These are phyloP conservation scores for Deroplatys truncata DNA, from an alignment of 2,888 invertebrate genomes.

Conservation along the genomic window DNA sequence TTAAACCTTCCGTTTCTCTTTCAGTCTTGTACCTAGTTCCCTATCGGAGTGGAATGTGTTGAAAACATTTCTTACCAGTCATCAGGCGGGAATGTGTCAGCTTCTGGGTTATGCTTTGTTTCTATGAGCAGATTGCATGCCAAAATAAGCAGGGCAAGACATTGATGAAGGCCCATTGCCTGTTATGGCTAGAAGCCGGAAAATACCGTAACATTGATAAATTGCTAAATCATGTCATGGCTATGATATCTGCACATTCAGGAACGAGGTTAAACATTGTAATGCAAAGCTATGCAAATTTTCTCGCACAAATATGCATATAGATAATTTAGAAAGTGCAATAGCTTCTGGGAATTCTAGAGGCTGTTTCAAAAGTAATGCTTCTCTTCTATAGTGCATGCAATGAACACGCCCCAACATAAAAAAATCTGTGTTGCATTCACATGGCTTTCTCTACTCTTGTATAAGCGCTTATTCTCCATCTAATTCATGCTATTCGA, in stretches of 20 bases:
- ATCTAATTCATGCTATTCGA: no score
- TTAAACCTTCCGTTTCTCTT: no score
- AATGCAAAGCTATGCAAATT: not conserved
- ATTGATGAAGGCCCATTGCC: not conserved
- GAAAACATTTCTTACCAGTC: no score
- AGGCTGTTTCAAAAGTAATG: not conserved
- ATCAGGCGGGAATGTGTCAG: not conserved
- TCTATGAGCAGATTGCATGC: not conserved
- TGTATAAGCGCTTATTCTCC: no score
- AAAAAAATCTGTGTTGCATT: no score
- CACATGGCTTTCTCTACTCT: no score
- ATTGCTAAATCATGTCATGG: not conserved
- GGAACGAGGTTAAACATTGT: not conserved
- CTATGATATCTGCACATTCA: not conserved
- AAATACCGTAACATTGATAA: not conserved
- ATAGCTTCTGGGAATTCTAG: not conserved
- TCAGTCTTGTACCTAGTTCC: no score
- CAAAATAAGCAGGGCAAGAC: not conserved
- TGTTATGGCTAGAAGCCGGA: not conserved
- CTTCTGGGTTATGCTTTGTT: not conserved
- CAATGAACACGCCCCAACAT: no score
- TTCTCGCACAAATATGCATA: not conserved
- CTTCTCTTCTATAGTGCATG: not conserved
- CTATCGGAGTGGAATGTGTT: no score
- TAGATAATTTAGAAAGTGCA: not conserved